Conservation (phyloP, 1,140 invertebrate genomes). For the Ditylenchus dipsaci region DNA sequence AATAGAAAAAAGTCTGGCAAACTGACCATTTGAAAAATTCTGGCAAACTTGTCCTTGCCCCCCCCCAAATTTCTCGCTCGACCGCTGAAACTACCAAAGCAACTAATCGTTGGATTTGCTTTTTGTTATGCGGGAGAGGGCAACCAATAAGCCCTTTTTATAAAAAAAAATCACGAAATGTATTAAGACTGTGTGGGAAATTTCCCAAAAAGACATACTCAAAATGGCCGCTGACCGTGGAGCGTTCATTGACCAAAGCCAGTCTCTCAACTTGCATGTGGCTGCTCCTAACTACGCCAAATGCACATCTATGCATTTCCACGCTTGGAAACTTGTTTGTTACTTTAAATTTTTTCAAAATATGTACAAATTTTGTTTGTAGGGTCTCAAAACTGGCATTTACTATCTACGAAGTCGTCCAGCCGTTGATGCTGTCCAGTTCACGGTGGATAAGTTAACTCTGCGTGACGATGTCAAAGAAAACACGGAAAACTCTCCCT, state of each 20-base stretch:
- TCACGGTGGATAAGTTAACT: constrained; percentile 66
- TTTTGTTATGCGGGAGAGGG: too few species aligned
- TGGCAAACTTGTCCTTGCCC: too few species aligned
- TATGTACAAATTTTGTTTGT: constrained; percentile 7
- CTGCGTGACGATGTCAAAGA: neutral
- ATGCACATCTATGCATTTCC: constrained; percentile 95
- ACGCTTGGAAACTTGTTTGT: constrained; percentile 82
- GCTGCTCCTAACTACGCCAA: constrained; percentile 87
- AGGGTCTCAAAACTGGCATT: constrained; percentile 97
- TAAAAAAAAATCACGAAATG: too few species aligned
- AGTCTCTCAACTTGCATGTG: constrained; percentile 93
- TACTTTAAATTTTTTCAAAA: neutral
- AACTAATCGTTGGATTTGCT: too few species aligned
- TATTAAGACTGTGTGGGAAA: constrained; percentile 86
- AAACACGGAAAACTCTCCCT: neutral
- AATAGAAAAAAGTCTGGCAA: too few species aligned
- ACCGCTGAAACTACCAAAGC: too few species aligned
- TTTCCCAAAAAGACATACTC: constrained; percentile 84
- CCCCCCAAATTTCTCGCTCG: too few species aligned
- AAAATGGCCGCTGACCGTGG: constrained; percentile 96
- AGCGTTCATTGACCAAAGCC: constrained; percentile 96
- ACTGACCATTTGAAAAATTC: too few species aligned
- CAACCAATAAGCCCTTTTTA: too few species aligned
- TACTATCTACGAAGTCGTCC: constrained; percentile 95
- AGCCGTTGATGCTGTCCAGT: constrained; percentile 90